Conservation (phyloP, 2,888 invertebrate species). For the Abscondita cerata region DNA sequence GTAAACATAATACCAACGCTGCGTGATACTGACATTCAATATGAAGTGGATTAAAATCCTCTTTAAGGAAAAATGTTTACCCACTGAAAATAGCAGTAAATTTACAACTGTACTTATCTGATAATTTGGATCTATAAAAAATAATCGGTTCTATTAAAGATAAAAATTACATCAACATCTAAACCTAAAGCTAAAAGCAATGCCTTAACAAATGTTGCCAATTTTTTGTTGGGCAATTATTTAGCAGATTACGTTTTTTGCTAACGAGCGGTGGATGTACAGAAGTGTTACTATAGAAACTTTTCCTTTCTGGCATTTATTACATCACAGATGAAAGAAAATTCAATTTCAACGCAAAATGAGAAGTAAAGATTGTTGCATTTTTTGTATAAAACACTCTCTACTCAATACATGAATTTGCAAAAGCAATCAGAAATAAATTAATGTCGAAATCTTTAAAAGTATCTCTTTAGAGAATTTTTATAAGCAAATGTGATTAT, state of each 20-base stretch:
- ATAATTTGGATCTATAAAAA: not conserved
- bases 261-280: slow-evolving; percentile 15
- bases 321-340: slow-evolving; percentile 5
- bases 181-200: slow-evolving; percentile 15
- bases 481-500: no score
- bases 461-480: no score
- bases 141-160: slow-evolving; percentile 17
- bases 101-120: not conserved
- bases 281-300: slow-evolving; percentile 13
- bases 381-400: no score
- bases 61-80: not conserved
- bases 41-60: slow-evolving; percentile 18
- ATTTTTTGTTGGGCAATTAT: slow-evolving; percentile 19
- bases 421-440: no score
- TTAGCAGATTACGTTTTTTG: slow-evolving; percentile 11
- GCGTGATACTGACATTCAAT: slow-evolving; percentile 28
- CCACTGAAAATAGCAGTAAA: not conserved
- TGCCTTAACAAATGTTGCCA: slow-evolving; percentile 21
- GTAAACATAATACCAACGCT: slow-evolving; percentile 28
- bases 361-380: slow-evolving; percentile 3
- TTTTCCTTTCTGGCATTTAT: not conserved
- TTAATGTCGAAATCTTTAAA: no score
- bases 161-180: slow-evolving; percentile 14
- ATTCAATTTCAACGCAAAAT: slow-evolving; percentile 10
- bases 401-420: no score